These are phyloP conservation scores for Clarias laeviceps DNA, from an alignment of 2,797 vertebrate species.

Conservation along the genomic window DNA sequence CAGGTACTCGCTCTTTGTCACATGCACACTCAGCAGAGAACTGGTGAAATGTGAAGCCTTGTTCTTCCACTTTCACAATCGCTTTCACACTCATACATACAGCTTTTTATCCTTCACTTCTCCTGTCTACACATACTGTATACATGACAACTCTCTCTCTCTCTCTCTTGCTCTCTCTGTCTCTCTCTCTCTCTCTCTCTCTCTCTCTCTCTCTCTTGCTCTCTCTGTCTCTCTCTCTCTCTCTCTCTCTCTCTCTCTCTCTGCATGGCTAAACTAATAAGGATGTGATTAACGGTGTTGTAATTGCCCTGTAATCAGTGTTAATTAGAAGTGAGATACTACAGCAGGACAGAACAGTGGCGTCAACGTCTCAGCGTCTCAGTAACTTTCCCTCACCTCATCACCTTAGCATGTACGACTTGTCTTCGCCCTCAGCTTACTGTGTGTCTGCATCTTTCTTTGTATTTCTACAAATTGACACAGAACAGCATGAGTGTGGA, in stretches of 20 bases:
- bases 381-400: slow-evolving; percentile 27
- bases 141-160: slow-evolving; percentile 41
- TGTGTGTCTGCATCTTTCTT: neutral
- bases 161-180: slow-evolving; percentile 52
- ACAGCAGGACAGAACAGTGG: slow-evolving; percentile 56
- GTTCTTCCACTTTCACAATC: slow-evolving; percentile 10
- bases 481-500: no score
- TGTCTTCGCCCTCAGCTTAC: neutral
- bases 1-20: neutral
- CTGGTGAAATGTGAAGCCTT: neutral
- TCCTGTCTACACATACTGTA: slow-evolving; percentile 1
- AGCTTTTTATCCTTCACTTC: slow-evolving; percentile 4
- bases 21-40: slow-evolving; percentile 17
- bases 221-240: slow-evolving; percentile 46
- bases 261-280: slow-evolving; percentile 77
- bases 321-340: slow-evolving; percentile 75
- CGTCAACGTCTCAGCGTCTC: slow-evolving; percentile 42
- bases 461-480: neutral
- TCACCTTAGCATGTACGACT: neutral
- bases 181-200: slow-evolving; percentile 51
- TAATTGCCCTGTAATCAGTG: slow-evolving; percentile 79
- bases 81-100: slow-evolving; percentile 16
- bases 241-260: slow-evolving; percentile 50
- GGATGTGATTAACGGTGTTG: slow-evolving; percentile 78
- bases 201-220: slow-evolving; percentile 49